phyloP scores from a whole-genome alignment of 1,140 invertebrate species.

The Conopomorpha cramerella region DNA sequence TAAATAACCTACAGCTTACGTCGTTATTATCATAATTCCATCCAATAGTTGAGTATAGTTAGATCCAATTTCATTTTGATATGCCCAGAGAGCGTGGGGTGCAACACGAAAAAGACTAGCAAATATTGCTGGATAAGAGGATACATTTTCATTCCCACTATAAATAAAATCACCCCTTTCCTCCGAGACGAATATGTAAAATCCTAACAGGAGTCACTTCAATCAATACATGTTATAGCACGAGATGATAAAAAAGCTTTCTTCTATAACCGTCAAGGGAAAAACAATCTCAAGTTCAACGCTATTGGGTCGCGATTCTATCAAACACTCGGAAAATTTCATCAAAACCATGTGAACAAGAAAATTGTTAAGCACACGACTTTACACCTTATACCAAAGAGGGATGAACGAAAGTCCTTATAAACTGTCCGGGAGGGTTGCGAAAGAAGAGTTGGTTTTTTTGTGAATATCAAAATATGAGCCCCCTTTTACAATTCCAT shows the following conservation, averaged over 20 bases:
- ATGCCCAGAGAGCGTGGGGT: too few relatives aligned
- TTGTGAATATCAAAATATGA: slow-evolving; percentile 56
- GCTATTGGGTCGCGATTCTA: too few relatives aligned
- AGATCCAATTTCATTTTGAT: too few relatives aligned
- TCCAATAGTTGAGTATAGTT: too few relatives aligned
- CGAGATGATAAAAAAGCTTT: slow-evolving; percentile 54
- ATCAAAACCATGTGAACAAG: slow-evolving; percentile 31
- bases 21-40: too few relatives aligned
- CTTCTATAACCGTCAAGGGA: slow-evolving; percentile 17
- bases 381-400: slow-evolving; percentile 22
- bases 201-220: slow-evolving; percentile 52
- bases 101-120: slow-evolving; percentile 14
- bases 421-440: slow-evolving; percentile 14
- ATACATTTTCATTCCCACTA: too few relatives aligned
- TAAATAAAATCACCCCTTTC: too few relatives aligned
- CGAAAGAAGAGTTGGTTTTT: slow-evolving; percentile 46
- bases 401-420: background rate
- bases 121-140: slow-evolving; percentile 16
- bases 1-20: too few relatives aligned
- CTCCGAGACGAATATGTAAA: slow-evolving; percentile 50
- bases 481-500: slow-evolving; percentile 54
- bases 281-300: slow-evolving; percentile 13
- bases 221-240: slow-evolving; percentile 48
- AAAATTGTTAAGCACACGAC: slow-evolving; percentile 29
- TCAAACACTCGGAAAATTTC: slow-evolving; percentile 25